These are phyloP conservation scores for Linnaemya vulpina DNA, from an alignment of 2,888 invertebrate genomes.

Conservation along the genomic window DNA sequence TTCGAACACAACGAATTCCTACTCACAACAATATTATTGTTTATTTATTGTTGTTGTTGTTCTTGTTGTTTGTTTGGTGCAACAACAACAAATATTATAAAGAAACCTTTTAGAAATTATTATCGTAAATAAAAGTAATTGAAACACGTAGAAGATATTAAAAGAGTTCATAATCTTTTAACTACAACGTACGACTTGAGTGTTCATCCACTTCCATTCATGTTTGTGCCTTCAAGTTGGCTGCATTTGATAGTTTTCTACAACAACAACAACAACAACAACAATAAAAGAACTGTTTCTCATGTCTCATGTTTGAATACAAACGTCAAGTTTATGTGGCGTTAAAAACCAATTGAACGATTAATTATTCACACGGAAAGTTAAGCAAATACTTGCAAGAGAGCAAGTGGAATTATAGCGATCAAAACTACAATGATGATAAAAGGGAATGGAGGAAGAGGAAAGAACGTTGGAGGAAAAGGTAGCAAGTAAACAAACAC, in stretches of 20 bases:
- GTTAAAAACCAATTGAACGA: constrained; percentile 74
- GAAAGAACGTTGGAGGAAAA: not conserved
- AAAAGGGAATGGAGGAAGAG: not conserved
- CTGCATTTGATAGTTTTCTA: constrained; percentile 10
- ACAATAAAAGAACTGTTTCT: constrained; percentile 13
- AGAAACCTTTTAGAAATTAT: not conserved
- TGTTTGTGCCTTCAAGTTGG: constrained; percentile 24
- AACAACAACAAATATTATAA: too few relatives aligned
- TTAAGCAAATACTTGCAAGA: constrained; percentile 52
- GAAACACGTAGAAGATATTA: constrained; percentile 62
- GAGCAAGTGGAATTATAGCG: constrained; percentile 56
- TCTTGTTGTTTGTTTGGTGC: not conserved
- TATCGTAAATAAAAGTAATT: constrained; percentile 40
- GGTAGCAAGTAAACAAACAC: constrained; percentile 25
- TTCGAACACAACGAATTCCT: not conserved
- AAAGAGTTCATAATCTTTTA: constrained; percentile 66
- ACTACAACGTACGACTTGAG: not conserved
- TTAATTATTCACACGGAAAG: constrained; percentile 73
- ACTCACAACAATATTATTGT: not conserved
- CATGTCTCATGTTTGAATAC: constrained; percentile 60
- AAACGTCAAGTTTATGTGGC: constrained; percentile 72
- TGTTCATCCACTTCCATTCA: constrained; percentile 27
- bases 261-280: not conserved
- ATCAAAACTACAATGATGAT: constrained; percentile 36
- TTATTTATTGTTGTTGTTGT: too few relatives aligned